Conservation (phyloP, 64 coral and sea anemone genomes). For the Actinia tenebrosa region DNA sequence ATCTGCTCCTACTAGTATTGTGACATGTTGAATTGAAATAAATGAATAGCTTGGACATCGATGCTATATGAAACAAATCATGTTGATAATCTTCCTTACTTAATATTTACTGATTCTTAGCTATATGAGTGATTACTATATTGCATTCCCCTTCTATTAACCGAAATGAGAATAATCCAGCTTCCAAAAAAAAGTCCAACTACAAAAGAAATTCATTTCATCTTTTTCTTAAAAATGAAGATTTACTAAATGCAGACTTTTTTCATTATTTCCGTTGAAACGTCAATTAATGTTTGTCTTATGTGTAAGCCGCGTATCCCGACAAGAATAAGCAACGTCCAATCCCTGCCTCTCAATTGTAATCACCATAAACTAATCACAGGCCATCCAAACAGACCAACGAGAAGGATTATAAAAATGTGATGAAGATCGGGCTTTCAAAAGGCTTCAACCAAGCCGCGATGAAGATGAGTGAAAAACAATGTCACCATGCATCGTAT, state of each 20-base stretch:
- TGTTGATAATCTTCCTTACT: background rate
- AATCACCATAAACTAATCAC: constrained; percentile 17
- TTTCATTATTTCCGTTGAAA: constrained; percentile 16
- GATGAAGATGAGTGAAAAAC: constrained; percentile 4
- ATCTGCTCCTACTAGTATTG: background rate
- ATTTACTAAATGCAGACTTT: constrained; percentile 13
- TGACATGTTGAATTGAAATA: constrained; percentile 13
- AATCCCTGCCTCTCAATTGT: background rate
- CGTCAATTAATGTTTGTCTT: constrained; percentile 17
- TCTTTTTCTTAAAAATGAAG: background rate
- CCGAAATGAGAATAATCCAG: background rate
- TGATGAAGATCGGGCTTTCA: constrained; percentile 16
- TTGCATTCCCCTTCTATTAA: background rate
- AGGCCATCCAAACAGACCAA: constrained; percentile 13
- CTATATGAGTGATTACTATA: background rate
- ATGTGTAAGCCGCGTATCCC: constrained; percentile 6
- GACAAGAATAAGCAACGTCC: constrained; percentile 14
- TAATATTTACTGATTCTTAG: background rate
- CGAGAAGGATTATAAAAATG: constrained; percentile 15
- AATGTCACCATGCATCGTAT: background rate
- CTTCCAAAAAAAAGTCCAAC: background rate
- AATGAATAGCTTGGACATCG: constrained; percentile 2
- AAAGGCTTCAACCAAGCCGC: constrained; percentile 7
- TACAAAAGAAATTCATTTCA: constrained; percentile 1
- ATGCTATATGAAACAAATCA: constrained; percentile 1